Conservation (phyloP, 2,797 vertebrate genomes). For the Sciurus carolinensis region DNA sequence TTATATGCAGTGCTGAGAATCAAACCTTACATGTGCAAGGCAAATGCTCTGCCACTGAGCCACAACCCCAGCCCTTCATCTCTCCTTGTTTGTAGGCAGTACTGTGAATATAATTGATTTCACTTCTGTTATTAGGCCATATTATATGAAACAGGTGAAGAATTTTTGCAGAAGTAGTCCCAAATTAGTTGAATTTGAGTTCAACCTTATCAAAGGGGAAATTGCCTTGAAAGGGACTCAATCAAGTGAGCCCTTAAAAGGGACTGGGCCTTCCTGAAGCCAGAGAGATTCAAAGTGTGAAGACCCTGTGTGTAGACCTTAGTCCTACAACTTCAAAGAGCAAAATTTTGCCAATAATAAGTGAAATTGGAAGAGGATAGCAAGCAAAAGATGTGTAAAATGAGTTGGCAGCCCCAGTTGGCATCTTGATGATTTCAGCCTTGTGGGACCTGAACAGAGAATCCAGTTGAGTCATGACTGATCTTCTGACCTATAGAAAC, state of each 20-base stretch:
- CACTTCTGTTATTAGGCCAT: neutral
- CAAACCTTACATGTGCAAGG: no score
- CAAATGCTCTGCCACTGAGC: no score
- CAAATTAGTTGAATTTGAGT: constrained; percentile 50
- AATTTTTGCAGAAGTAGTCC: constrained; percentile 11
- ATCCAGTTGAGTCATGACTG: neutral
- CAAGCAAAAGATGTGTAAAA: neutral
- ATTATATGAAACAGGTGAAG: constrained; percentile 7
- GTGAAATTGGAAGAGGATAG: constrained; percentile 13
- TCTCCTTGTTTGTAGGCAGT: constrained; percentile 12
- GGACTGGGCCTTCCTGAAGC: constrained; percentile 39
- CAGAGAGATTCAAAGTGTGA: neutral
- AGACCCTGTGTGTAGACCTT: neutral
- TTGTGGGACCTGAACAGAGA: neutral
- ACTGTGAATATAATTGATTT: constrained; percentile 36
- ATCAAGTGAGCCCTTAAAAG: constrained; percentile 3
- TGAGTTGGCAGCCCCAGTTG: neutral
- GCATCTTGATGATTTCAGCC: neutral
- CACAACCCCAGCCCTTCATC: no score
- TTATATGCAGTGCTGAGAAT: no score
- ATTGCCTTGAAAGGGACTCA: constrained; percentile 25
- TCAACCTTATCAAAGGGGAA: constrained; percentile 45
- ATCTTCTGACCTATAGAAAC: constrained; percentile 12
- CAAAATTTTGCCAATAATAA: neutral
- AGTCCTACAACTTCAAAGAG: neutral